These are phyloP conservation scores for Hypena proboscidalis DNA, from an alignment of 2,888 invertebrate genomes.

Conservation along the genomic window DNA sequence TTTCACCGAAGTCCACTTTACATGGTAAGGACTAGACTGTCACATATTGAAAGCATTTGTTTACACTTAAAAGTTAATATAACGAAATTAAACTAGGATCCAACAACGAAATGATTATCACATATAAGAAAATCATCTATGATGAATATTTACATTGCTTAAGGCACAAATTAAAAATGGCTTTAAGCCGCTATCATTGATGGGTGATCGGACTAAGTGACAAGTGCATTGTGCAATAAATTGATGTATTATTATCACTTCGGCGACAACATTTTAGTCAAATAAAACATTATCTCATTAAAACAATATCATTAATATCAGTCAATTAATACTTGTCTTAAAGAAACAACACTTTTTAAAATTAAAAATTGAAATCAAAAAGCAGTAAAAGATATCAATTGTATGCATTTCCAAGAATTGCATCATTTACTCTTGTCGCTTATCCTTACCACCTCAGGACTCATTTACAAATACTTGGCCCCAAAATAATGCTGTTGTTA, in stretches of 20 bases:
- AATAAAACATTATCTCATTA: not conserved
- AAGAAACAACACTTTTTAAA: too few relatives aligned
- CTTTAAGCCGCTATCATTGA: conserved; percentile 60
- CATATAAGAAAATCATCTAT: conserved; percentile 71
- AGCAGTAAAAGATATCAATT: too few relatives aligned
- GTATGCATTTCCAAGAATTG: too few relatives aligned
- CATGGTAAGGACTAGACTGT: conserved; percentile 69
- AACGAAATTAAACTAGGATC: conserved; percentile 55
- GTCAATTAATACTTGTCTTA: too few relatives aligned
- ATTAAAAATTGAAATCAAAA: too few relatives aligned
- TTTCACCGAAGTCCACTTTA: conserved; percentile 49
- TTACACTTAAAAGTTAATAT: conserved; percentile 48
- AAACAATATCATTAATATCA: not conserved
- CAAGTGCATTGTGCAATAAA: not conserved
- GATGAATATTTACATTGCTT: conserved; percentile 77
- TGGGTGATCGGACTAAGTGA: conserved; percentile 16
- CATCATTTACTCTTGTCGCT: conserved; percentile 22
- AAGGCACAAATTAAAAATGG: conserved; percentile 78
- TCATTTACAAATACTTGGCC: conserved; percentile 71
- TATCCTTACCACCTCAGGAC: conserved; percentile 52
- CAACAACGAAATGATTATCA: conserved; percentile 69
- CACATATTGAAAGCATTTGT: conserved; percentile 59
- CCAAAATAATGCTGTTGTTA: conserved; percentile 61
- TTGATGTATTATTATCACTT: not conserved
- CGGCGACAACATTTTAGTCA: not conserved